Evolutionary conservation across 2,888 invertebrate genomes (phyloP).

Genomic region (Papilio gigon): DNA sequence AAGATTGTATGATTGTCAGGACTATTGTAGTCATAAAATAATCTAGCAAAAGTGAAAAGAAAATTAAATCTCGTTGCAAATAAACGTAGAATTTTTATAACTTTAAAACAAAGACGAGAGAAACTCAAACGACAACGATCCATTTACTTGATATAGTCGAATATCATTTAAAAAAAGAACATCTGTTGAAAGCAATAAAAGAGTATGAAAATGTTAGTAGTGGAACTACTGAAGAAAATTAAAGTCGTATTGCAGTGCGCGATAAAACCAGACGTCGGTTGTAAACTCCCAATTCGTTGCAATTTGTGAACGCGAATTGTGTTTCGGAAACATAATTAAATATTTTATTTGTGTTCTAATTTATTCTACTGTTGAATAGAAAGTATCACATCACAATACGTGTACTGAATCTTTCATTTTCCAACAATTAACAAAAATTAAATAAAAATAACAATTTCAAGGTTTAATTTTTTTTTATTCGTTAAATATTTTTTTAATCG

Average conservation of each 20-base stretch:
- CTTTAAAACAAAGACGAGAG: slow-evolving; percentile 1
- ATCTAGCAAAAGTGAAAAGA: neutral
- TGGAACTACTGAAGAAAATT: slow-evolving; percentile 16
- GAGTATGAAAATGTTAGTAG: slow-evolving; percentile 18
- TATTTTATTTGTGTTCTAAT: neutral
- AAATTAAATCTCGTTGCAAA: neutral
- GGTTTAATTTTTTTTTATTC: no score
- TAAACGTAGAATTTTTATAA: neutral
- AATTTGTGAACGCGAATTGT: neutral
- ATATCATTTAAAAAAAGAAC: slow-evolving; percentile 24
- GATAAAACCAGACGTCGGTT: slow-evolving; percentile 26
- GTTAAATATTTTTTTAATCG: no score
- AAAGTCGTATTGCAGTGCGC: slow-evolving; percentile 13
- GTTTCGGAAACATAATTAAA: slow-evolving; percentile 21
- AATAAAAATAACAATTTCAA: no score
- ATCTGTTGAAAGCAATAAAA: slow-evolving; percentile 33
- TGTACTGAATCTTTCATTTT: neutral
- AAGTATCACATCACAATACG: neutral
- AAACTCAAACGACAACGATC: slow-evolving; percentile 1
- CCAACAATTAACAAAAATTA: no score
- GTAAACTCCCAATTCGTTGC: slow-evolving; percentile 16
- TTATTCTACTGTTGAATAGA: neutral
- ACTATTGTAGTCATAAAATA: neutral
- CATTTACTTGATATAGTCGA: slow-evolving; percentile 16
- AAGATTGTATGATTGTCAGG: no score